These are phyloP conservation scores for Tetranychus truncatus DNA, from an alignment of 2,888 invertebrate species.

Conservation along the genomic window DNA sequence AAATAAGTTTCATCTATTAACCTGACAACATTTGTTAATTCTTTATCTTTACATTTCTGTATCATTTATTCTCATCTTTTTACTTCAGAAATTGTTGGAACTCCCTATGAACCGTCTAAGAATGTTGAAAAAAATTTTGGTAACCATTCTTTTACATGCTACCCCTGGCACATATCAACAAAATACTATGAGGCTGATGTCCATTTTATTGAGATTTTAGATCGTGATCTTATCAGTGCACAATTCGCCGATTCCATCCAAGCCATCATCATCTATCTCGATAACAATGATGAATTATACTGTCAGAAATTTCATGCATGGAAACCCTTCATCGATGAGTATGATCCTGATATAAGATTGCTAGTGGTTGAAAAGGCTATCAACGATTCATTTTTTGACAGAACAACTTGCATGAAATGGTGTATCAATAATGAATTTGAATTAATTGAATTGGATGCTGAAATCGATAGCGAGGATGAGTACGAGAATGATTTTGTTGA, in stretches of 20 bases:
- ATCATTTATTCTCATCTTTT: neutral
- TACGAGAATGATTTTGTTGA: conserved; percentile 40
- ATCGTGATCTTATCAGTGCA: conserved; percentile 37
- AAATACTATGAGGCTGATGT: conserved; percentile 52
- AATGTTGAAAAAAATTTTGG: neutral
- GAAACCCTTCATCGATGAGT: conserved; percentile 36
- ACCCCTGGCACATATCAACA: conserved; percentile 45
- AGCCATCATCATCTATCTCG: conserved; percentile 46
- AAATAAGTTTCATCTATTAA: no score
- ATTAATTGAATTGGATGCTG: conserved; percentile 45
- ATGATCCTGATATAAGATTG: conserved; percentile 42
- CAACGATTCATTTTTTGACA: conserved; percentile 27
- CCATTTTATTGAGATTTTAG: conserved; percentile 39
- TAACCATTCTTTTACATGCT: conserved; percentile 22
- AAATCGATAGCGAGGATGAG: conserved; percentile 35
- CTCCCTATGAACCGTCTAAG: neutral
- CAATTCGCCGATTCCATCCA: conserved; percentile 35
- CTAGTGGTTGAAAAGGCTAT: conserved; percentile 41
- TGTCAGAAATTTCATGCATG: conserved; percentile 36
- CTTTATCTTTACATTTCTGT: neutral
- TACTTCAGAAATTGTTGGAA: neutral
- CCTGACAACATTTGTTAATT: no score
- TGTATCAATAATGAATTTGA: conserved; percentile 49
- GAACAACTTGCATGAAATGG: conserved; percentile 41
- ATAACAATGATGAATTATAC: conserved; percentile 38